A percentile compares a stretch with the other conserved stretches of the same genome.
Evolutionary conservation across 2,888 invertebrate species (phyloP).

Genomic region (Chrysotoxum bicinctum): DNA sequence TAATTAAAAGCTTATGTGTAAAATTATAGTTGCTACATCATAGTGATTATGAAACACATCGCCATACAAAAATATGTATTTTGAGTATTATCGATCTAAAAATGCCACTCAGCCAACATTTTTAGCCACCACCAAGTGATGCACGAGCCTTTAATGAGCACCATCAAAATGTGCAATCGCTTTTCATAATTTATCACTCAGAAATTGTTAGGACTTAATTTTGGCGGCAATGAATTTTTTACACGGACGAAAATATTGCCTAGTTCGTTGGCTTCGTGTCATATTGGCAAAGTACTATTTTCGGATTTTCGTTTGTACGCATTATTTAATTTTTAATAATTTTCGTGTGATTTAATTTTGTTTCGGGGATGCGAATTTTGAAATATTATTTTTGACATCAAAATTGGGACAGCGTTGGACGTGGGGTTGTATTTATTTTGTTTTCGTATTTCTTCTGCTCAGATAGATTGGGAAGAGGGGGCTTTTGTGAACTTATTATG

Average conservation of each 20-base stretch:
- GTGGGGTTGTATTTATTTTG: constrained; percentile 6
- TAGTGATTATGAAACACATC: not conserved
- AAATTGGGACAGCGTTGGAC: constrained; percentile 52
- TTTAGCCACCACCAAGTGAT: constrained; percentile 31
- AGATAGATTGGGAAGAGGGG: constrained; percentile 16
- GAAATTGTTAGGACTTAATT: constrained; percentile 40
- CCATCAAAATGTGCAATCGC: constrained; percentile 46
- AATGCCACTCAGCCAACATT: constrained; percentile 2
- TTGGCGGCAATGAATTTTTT: constrained; percentile 57
- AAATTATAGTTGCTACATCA: not conserved
- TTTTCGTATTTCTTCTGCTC: not conserved
- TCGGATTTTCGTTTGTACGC: not conserved
- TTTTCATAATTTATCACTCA: constrained; percentile 46
- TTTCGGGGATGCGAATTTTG: constrained; percentile 44
- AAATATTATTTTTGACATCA: constrained; percentile 64
- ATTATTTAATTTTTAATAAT: not conserved
- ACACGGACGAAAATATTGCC: not conserved
- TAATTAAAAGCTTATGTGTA: not conserved
- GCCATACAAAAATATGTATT: not conserved
- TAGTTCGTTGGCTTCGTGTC: constrained; percentile 17
- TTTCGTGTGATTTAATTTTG: constrained; percentile 13
- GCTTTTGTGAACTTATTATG: constrained; percentile 7
- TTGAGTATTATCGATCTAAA: constrained; percentile 4
- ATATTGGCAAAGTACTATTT: constrained; percentile 7
- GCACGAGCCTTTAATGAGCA: constrained; percentile 61